Base-by-base conservation (phyloP, 2,888 invertebrate genomes). In the Chaitophorus viminalis region DNA sequence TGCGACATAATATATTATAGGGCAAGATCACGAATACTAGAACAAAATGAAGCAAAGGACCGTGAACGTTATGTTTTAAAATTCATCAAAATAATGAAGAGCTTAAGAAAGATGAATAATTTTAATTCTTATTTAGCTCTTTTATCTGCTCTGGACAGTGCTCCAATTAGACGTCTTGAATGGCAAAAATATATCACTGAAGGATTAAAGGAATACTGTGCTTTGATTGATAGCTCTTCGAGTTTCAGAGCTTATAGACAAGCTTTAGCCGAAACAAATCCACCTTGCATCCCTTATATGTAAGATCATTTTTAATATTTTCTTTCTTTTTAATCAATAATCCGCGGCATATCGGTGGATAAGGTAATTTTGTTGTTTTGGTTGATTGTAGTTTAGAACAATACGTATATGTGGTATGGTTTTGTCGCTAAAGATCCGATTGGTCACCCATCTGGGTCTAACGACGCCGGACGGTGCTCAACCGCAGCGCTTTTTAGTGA, bases 221-320 rank as follows among this genome's bases (percentile, higher is more conserved):
- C 96, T 85, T 94, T 99, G 89, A 99, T 99, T 90, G 99, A 99
- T 92, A 98, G 98, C 90, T 97, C 98, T n/a, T 97, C 97, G 70
- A 99, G 99, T 90, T 99, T 99, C 93, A 94, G 98, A 90, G 96
- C 97, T n/a, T 99, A 99, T 92, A 93, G 99, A 86, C 96, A 96
- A 92, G 98, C 98, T 78, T 92, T 99, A 90, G 95, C 97, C 9
- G 98, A 98, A 91, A 98, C 99, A 9, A 96, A 96, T 91, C 98
- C 99, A 60, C 99, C 99, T 60, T 99, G 99, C 92, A 98, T 99
- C 92, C 99, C 99, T 6, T 99, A 99, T 92, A 98, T 99, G 99
- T 99, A 92, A 94, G 96, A 52, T 46, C 11, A 46, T 11, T 14
- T 11, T 14, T 14, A 46, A 11, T 46, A 46, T 2, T 46, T n/a